Evolutionary conservation across 2,113 vertebrate genomes (phyloP).

Genomic region (Grammomys dolichurus): DNA sequence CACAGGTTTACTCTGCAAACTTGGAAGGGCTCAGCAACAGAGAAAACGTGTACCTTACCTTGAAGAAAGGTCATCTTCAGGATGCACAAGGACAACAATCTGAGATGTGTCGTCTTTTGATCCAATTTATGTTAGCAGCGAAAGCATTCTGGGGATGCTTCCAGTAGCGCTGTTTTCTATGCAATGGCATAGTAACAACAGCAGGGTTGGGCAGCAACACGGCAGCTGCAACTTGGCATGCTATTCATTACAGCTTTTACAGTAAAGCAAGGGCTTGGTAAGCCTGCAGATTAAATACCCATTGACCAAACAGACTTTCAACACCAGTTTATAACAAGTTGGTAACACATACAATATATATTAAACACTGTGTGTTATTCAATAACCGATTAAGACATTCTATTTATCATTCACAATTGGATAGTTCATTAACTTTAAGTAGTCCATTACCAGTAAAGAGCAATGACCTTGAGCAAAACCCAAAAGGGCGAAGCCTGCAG

Average conservation of each 20-base stretch:
- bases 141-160: constrained; percentile 53
- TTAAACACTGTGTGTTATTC: constrained; percentile 65
- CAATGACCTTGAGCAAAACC: constrained; percentile 65
- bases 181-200: constrained; percentile 27
- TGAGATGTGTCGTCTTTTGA: constrained; percentile 53
- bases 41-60: neutral
- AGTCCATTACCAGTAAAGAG: constrained; percentile 51
- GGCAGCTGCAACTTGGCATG: constrained; percentile 67
- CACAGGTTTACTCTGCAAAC: constrained; percentile 17
- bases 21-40: neutral
- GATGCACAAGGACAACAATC: neutral
- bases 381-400: constrained; percentile 62
- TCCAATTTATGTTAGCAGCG: constrained; percentile 67
- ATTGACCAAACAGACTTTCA: constrained; percentile 62
- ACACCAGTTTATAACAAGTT: constrained; percentile 72
- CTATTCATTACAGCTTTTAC: constrained; percentile 82
- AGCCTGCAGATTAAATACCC: constrained; percentile 64
- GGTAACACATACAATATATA: constrained; percentile 72
- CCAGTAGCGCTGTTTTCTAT: constrained; percentile 52
- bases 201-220: constrained; percentile 51
- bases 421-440: constrained; percentile 50
- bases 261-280: constrained; percentile 70
- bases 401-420: constrained; percentile 53
- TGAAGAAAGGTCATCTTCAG: constrained; percentile 19
- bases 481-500: neutral